Evolutionary conservation across 2,797 vertebrate species (phyloP).

Genomic region (Danio choprae): DNA sequence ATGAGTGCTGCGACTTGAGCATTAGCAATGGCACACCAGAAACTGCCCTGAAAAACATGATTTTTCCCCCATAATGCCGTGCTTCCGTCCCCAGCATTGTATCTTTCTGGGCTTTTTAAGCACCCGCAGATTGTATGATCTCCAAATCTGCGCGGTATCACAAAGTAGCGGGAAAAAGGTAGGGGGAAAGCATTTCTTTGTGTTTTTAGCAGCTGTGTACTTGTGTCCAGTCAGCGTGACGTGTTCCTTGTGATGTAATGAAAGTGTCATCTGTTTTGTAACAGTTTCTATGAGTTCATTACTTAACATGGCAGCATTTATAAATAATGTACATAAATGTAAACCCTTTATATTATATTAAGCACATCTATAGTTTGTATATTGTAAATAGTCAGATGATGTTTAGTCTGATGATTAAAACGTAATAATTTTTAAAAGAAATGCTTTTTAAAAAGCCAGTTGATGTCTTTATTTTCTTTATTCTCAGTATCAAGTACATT

Average conservation of each 20-base stretch:
- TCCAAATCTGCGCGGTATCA: conserved; percentile 16
- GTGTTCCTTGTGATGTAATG: conserved; percentile 68
- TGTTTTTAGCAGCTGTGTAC: conserved; percentile 65
- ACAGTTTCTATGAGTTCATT: conserved; percentile 71
- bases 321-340: conserved; percentile 85
- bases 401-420: conserved; percentile 78
- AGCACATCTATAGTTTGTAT: conserved; percentile 85
- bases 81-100: neutral
- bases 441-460: conserved; percentile 81
- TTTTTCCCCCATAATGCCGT: conserved; percentile 20
- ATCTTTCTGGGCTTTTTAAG: conserved; percentile 18
- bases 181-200: conserved; percentile 53
- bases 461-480: conserved; percentile 79
- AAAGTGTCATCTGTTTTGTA: conserved; percentile 70
- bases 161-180: conserved; percentile 40
- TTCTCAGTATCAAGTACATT: conserved; percentile 82
- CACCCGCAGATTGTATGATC: conserved; percentile 19
- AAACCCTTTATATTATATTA: conserved; percentile 82
- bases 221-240: conserved; percentile 54
- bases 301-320: conserved; percentile 77
- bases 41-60: neutral
- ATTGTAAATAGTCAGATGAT: conserved; percentile 82
- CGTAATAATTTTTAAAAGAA: conserved; percentile 81
- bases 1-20: conserved; percentile 10
- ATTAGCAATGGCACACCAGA: conserved; percentile 12